phyloP scores from a whole-genome alignment of 2,797 vertebrate species.

The Brotula barbata region DNA sequence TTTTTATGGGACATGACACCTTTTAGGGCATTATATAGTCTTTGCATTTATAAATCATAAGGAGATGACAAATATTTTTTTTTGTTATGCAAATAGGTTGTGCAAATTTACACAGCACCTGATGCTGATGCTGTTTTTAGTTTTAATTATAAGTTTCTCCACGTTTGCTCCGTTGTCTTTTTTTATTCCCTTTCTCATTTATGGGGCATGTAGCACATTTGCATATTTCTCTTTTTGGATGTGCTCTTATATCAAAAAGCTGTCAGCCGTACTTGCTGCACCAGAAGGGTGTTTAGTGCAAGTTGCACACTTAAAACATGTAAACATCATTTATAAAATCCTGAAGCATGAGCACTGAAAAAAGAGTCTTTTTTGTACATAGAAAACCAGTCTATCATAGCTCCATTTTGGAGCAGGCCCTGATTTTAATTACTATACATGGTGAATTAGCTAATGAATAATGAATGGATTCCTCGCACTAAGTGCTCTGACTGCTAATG shows the following conservation, averaged over 20 bases:
- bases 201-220: constrained; percentile 44
- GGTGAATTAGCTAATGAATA: constrained; percentile 84
- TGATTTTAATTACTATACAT: constrained; percentile 84
- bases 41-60: constrained; percentile 2
- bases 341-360: constrained; percentile 40
- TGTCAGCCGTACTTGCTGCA: constrained; percentile 25
- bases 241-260: constrained; percentile 28
- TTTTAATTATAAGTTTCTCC: neutral
- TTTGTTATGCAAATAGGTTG: neutral
- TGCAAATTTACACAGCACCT: neutral
- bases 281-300: constrained; percentile 30
- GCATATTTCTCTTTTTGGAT: constrained; percentile 54
- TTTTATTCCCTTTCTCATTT: constrained; percentile 30
- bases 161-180: constrained; percentile 8
- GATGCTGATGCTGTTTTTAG: neutral
- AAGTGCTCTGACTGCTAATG: constrained; percentile 84
- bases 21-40: neutral
- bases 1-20: neutral
- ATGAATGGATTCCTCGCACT: constrained; percentile 81
- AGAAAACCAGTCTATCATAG: constrained; percentile 69
- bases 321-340: constrained; percentile 54
- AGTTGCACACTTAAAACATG: constrained; percentile 42
- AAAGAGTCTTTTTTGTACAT: constrained; percentile 60
- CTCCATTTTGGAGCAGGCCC: constrained; percentile 72
- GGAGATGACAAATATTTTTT: neutral